Base-by-base conservation (phyloP, 2,888 invertebrate species). In the Acanthosoma haemorrhoidale region DNA sequence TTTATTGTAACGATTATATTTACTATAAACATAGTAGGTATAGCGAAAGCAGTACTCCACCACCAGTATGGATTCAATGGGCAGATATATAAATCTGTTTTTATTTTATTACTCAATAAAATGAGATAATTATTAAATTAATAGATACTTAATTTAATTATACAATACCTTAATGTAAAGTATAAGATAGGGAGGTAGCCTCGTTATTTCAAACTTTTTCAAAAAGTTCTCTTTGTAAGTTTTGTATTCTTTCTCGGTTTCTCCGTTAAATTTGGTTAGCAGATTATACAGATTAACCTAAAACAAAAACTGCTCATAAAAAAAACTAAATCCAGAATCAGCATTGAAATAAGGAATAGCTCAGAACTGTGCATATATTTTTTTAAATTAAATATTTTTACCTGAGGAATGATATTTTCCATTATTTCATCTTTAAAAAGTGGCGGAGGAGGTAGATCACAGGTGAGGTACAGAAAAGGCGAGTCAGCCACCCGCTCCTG, bases 361-460 rank as follows among this genome's bases (percentile, higher is more conserved):
- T n/a, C n/a, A n/a, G n/a, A n/a, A n/a, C n/a, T n/a, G n/a, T n/a
- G n/a, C n/a, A n/a, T n/a, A n/a, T n/a, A n/a, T n/a, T n/a, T n/a
- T n/a, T n/a, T n/a, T n/a, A n/a, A n/a, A n/a, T n/a, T n/a, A n/a
- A n/a, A n/a, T n/a, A n/a, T n/a, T 6, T 32, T 77, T 77, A 92
- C 94, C 84, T 98, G 97, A 58, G 99, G 99, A 78, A 99, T 99
- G 76, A 99, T 99, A 80, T 98, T 99, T 83, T 99, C 98, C 74
- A 94, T 87, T 76, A 96, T 90, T 80, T 97, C 97, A 80, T 99
- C 99, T 72, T 96, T 96, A 79, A 97, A 99, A 15, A 97, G 83
- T 0, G 99, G 99, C 0, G 96, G 95, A 0, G 98, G 93, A 0
- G 99, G 99, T 70, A 99, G 83, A 81, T 99, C 99, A 78, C 98